Base-by-base conservation (phyloP, 2,888 invertebrate genomes). In the Stomorhina lunata region DNA sequence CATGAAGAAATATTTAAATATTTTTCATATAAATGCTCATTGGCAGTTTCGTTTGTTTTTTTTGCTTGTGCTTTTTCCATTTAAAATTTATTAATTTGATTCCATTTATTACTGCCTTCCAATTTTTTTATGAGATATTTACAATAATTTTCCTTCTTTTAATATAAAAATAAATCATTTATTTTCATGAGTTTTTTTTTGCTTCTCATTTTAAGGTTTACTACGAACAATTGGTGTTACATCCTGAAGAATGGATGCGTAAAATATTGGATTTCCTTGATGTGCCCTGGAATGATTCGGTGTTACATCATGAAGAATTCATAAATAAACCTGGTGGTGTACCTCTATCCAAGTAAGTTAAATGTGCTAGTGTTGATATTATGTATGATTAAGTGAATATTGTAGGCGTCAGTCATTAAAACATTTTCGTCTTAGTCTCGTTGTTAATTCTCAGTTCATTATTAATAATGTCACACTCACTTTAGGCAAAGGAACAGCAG, bases 151-250 rank as follows among this genome's bases (percentile, higher is more conserved):
- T 29, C 7, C 4, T 34, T 27, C 27, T 15, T 29, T 1, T 53
- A n/a, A n/a, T n/a, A n/a, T 27, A 22, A 15, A 43, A 25, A 12
- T 34, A 65, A 45, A 29, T 45, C 12, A 20, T 29, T 53, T 37
- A 37, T 83, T n/a, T 15, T 9, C 0, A 15, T 34, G 15, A 22
- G 3, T 10, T 86, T 88, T 17, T 88, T 87, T 48, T 84, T 86
- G 55, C n/a, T 45, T 57, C 12, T 9, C 81, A 84, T 45, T 89
- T 90, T 87, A 92, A 95, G 88, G 97, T 99, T 78, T 97, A 97
- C 89, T 99, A 99, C 92, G 99, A 99, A 92, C 97, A 98, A 92
- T 93, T 99, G 88, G 99, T 99, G 87, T 93, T 99, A 86, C 97
- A 98, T 92, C 99, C 99, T 7, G 94, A 94, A 84, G 93, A 94